These are phyloP conservation scores for Cotesia glomerata DNA, from an alignment of 1,140 invertebrate species.

Conservation along the genomic window DNA sequence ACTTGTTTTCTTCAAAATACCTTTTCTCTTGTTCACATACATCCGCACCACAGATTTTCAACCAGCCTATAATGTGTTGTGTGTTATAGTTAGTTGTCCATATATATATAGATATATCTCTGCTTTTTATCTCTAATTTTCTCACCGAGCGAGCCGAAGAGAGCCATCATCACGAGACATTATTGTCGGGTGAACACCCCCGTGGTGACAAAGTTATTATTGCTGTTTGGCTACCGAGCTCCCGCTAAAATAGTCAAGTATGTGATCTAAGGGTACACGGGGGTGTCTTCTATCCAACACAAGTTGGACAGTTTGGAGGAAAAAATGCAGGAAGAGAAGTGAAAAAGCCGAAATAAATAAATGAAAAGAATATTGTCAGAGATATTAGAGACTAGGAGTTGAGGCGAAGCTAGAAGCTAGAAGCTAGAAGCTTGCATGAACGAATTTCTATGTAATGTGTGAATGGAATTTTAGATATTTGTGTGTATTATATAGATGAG, in stretches of 20 bases:
- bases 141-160: conserved; percentile 10
- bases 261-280: too few species aligned
- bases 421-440: conserved; percentile 25
- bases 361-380: conserved; percentile 10
- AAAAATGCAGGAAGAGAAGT: neutral
- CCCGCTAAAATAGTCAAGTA: conserved; percentile 20
- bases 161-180: conserved; percentile 25
- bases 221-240: conserved; percentile 16
- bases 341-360: conserved; percentile 19
- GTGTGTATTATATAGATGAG: neutral
- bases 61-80: too few species aligned
- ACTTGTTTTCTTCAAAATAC: conserved; percentile 27
- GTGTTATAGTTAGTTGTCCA: too few species aligned
- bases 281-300: too few species aligned
- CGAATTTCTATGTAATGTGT: conserved; percentile 29
- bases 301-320: too few species aligned
- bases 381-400: neutral
- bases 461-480: neutral
- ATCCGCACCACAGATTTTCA: neutral
- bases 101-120: neutral
- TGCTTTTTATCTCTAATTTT: conserved; percentile 24
- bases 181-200: conserved; percentile 32
- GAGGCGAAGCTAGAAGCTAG: neutral
- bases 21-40: conserved; percentile 24
- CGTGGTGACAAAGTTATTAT: conserved; percentile 19